Percentiles rank a stretch among this genome's conserved stretches.
Evolutionary conservation across 1,140 invertebrate genomes (phyloP).

Genomic region (Dinoponera quadriceps): DNA sequence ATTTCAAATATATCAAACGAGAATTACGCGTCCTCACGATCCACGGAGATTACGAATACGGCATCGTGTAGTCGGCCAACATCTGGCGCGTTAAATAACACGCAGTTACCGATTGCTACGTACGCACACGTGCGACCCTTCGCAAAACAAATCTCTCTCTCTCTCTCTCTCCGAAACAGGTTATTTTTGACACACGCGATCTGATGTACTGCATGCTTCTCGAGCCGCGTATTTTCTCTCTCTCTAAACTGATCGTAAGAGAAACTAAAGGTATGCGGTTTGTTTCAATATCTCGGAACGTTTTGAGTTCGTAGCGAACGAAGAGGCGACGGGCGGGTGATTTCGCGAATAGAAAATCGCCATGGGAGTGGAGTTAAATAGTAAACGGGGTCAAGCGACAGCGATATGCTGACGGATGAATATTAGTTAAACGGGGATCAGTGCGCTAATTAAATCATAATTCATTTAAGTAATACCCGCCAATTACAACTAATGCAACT

Average conservation of each 20-base stretch:
- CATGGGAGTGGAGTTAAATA: too few species aligned
- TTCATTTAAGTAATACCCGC: neutral
- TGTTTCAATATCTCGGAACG: neutral
- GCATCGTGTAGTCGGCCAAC: neutral
- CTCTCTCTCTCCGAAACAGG: neutral
- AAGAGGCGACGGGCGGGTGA: too few species aligned
- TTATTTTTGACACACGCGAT: conserved; percentile 31
- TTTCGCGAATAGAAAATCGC: too few species aligned
- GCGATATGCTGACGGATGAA: neutral
- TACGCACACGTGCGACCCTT: neutral
- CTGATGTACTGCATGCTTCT: neutral
- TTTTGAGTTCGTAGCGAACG: too few species aligned
- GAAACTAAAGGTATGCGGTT: neutral
- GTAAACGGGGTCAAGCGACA: neutral
- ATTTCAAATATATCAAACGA: conserved; percentile 34
- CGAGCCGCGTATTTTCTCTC: neutral
- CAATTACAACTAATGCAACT: conserved; percentile 25
- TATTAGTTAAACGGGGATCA: conserved; percentile 3
- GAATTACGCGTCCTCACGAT: conserved; percentile 1
- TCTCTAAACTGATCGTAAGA: neutral
- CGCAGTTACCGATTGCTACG: neutral
- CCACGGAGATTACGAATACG: conserved; percentile 27
- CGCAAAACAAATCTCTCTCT: conserved; percentile 33
- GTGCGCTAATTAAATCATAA: conserved; percentile 11
- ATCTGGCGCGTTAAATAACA: conserved; percentile 44